These are phyloP conservation scores for Fistularia tabacaria DNA, from an alignment of 2,797 vertebrate species.

Conservation along the genomic window DNA sequence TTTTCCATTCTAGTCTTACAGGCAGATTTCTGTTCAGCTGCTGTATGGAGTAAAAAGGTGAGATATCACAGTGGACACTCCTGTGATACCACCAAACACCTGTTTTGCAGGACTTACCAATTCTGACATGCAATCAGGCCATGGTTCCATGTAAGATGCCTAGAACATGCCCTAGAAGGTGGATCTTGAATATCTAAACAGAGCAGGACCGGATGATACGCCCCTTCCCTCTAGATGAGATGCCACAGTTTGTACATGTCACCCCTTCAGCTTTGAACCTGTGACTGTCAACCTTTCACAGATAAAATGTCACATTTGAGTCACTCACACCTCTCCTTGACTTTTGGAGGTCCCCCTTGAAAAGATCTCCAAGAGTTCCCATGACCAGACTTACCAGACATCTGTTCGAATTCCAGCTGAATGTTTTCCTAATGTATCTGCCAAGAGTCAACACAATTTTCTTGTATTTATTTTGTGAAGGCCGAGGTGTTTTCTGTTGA, in stretches of 20 bases:
- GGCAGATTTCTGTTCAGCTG: constrained; percentile 26
- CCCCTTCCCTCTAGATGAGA: constrained; percentile 47
- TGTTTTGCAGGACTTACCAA: constrained; percentile 49
- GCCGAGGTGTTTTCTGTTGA: constrained; percentile 2
- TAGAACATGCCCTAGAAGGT: constrained; percentile 18
- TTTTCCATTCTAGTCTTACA: constrained; percentile 30
- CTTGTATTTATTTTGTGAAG: too few relatives aligned
- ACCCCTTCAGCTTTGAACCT: background rate
- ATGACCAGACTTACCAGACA: too few relatives aligned
- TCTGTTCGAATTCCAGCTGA: background rate
- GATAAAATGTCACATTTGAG: background rate
- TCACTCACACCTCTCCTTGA: background rate
- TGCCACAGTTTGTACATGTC: constrained; percentile 42
- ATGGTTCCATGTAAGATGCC: constrained; percentile 23
- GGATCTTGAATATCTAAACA: constrained; percentile 18
- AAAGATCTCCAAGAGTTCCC: background rate
- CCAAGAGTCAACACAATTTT: too few relatives aligned
- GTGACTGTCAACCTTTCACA: background rate
- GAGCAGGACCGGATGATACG: constrained; percentile 13
- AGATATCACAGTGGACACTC: constrained; percentile 20
- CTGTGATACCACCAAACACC: constrained; percentile 17
- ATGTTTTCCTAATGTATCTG: background rate
- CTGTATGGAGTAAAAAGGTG: constrained; percentile 30
- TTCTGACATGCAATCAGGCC: constrained; percentile 67
- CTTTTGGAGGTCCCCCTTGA: background rate